Percentiles rank a stretch among this genome's conserved stretches.
Conservation (phyloP, 2,797 vertebrate species). For the Hippopotamyrus pictus region DNA sequence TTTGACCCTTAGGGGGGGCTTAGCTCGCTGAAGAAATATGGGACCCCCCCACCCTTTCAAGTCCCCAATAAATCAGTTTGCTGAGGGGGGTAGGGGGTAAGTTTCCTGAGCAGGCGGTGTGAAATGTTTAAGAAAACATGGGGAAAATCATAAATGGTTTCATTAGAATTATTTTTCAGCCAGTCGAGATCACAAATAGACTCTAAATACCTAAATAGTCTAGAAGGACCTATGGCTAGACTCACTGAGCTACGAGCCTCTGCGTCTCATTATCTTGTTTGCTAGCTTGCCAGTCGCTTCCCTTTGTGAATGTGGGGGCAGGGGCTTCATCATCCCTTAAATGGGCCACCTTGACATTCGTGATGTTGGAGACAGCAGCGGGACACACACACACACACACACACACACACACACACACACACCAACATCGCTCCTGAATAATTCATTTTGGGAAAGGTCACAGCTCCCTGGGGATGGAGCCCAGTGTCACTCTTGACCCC, state of each 20-base stretch:
- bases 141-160: background rate
- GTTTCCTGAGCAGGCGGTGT: background rate
- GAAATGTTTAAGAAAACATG: background rate
- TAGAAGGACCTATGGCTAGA: background rate
- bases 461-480: conserved; percentile 19
- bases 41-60: background rate
- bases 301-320: background rate
- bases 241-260: background rate
- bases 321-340: background rate
- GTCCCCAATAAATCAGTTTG: background rate
- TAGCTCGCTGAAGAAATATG: background rate
- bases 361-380: background rate
- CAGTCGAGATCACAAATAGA: background rate
- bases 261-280: background rate
- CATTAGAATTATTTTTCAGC: background rate
- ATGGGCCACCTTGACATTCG: background rate
- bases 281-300: background rate
- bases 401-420: too few relatives aligned
- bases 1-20: background rate
- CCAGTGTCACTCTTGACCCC: conserved; percentile 27
- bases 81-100: background rate
- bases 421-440: background rate
- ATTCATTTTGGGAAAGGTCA: conserved; percentile 26
- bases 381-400: background rate
- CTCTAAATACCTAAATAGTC: background rate